Percentiles rank a stretch among this genome's conserved stretches.
phyloP scores from a whole-genome alignment of 2,888 invertebrate species.

The Choreutis nemorana region DNA sequence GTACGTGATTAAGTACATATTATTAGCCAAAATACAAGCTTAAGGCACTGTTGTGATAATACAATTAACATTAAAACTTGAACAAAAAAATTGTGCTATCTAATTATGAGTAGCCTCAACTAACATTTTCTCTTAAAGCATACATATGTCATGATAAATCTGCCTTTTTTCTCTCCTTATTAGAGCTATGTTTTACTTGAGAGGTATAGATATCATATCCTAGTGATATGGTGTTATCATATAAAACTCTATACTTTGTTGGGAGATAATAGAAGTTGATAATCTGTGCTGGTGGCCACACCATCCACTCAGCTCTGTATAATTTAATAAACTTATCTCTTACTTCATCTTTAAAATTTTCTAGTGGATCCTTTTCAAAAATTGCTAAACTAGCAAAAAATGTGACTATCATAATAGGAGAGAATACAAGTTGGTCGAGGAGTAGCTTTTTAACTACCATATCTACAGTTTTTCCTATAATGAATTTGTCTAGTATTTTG shows the following conservation, averaged over 20 bases:
- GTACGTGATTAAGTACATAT: too few species aligned
- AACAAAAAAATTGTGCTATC: too few species aligned
- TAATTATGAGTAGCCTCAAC: too few species aligned
- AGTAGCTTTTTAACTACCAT: constrained; percentile 81
- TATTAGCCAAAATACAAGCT: too few species aligned
- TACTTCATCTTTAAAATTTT: constrained; percentile 75
- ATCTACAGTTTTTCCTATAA: constrained; percentile 75
- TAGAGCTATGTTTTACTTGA: constrained; percentile 73
- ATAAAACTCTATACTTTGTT: constrained; percentile 84
- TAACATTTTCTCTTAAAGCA: not conserved
- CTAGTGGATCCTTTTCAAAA: constrained; percentile 71
- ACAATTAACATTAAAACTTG: too few species aligned
- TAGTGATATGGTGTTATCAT: constrained; percentile 87
- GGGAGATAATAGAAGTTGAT: constrained; percentile 92
- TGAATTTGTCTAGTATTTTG: constrained; percentile 74
- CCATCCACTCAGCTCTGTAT: constrained; percentile 89
- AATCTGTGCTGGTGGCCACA: constrained; percentile 95
- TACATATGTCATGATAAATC: constrained; percentile 2
- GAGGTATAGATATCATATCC: constrained; percentile 91
- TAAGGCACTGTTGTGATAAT: too few species aligned
- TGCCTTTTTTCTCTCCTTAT: constrained; percentile 4
- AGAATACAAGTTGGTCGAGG: constrained; percentile 86
- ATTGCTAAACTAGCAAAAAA: constrained; percentile 82
- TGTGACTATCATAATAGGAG: constrained; percentile 82
- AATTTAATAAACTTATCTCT: constrained; percentile 78